Conservation (phyloP, 2,797 vertebrate species). For the Synaphobranchus kaupii region DNA sequence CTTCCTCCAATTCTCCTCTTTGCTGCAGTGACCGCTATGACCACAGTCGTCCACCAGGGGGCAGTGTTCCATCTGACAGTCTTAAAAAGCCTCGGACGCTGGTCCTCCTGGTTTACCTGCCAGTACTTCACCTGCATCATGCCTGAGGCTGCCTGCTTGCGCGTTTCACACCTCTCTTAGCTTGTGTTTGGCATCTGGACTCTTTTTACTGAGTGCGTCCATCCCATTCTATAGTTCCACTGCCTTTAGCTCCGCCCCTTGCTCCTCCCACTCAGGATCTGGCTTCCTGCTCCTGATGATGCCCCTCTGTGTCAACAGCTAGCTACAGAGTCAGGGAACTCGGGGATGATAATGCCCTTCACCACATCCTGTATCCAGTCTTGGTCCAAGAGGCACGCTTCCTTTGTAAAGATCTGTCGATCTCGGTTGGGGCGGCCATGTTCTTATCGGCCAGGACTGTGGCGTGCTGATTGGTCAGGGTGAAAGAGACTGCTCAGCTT, state of each 20-base stretch:
- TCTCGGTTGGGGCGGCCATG: not conserved
- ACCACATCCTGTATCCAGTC: constrained; percentile 50
- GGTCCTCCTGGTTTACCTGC: constrained; percentile 34
- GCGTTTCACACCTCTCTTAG: constrained; percentile 35
- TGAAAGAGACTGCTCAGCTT: not conserved
- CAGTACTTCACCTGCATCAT: constrained; percentile 37
- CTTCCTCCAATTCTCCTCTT: not conserved
- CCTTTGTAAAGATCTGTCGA: constrained; percentile 1
- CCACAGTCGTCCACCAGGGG: constrained; percentile 41
- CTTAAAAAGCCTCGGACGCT: constrained; percentile 42
- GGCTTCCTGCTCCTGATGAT: constrained; percentile 11
- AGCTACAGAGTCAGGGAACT: constrained; percentile 71
- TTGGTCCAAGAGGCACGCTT: constrained; percentile 49
- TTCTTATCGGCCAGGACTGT: not conserved
- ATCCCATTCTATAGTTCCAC: not conserved
- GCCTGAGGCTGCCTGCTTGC: constrained; percentile 47
- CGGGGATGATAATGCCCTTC: constrained; percentile 54
- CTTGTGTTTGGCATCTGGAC: constrained; percentile 10
- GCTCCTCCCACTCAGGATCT: constrained; percentile 5
- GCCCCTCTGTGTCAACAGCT: constrained; percentile 72
- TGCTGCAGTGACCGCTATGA: not conserved
- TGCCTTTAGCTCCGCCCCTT: not conserved
- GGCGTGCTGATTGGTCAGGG: not conserved
- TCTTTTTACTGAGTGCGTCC: not conserved
- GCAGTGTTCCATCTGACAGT: constrained; percentile 57